Evolutionary conservation across 2,888 invertebrate species (phyloP), one percentile per base, ranked within the genome.

Genomic region (Eurois occulta): DNA sequence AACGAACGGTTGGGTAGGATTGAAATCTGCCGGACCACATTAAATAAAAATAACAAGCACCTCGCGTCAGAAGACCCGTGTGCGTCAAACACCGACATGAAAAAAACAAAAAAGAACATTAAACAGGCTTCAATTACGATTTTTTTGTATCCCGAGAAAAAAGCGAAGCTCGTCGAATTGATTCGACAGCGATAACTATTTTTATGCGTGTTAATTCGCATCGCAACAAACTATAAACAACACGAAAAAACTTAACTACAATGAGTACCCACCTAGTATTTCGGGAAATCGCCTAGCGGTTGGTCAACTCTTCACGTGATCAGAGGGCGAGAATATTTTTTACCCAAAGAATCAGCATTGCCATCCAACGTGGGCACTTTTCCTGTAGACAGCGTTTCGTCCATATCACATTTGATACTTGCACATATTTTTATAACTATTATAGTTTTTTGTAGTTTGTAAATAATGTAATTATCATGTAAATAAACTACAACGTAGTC

Each of bases 1-100:
- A 55, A 72, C 46, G 5, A 65, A 0, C 24, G 18, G 24, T 28
- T 35, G 35, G n/a, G 16, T 10, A 68, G n/a, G 43, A 71, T 24
- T 28, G 11, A 18, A 65, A 38, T 75, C 21, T 13, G 24, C 11
- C 16, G 2, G 48, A 21, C 18, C 28, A 18, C 4, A 55, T 69
- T 38, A 46, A 75, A 48, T 58, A 46, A 75, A 62, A 46, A 11
- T 62, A 73, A 46, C n/a, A 52, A 46, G 60, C 13, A n/a, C 11
- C 38, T 41, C 80, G 62, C 85, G 85, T 78, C 78, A 85, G 43
- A 64, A 60, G 24, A 69, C n/a, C 43, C n/a, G 60, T 43, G 62
- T 87, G 76, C 86, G 87, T 88, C 88, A 88, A 72, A 72, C 18
- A 32, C 1, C n/a, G 24, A 32, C 13, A 38, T 21, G 21, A 64